Percentiles rank a stretch among this genome's conserved stretches.
These are phyloP conservation scores for Melanotaenia maccullochi DNA, from an alignment of 2,797 vertebrate genomes.

Conservation along the genomic window DNA sequence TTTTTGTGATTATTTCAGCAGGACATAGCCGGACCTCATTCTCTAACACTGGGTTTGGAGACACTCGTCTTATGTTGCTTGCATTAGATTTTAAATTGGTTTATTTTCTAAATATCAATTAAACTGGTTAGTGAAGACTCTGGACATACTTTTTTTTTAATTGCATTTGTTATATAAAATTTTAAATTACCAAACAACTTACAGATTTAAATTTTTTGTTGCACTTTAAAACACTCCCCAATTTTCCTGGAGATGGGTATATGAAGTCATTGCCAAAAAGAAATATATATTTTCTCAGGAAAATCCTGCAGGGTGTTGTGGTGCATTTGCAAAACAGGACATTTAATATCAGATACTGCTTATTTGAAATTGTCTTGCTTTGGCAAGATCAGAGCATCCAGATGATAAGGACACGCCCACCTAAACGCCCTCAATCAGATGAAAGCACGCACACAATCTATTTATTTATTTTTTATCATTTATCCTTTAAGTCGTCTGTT, in stretches of 20 bases:
- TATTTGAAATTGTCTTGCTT: constrained; percentile 65
- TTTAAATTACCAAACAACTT: neutral
- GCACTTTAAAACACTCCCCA: neutral
- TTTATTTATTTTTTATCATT: constrained; percentile 84
- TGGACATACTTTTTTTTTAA: neutral
- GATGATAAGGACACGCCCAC: constrained; percentile 79
- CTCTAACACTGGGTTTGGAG: no score
- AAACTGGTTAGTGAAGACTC: neutral
- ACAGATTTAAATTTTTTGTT: neutral
- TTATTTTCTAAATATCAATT: neutral
- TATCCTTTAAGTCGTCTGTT: constrained; percentile 83
- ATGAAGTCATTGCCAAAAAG: constrained; percentile 49
- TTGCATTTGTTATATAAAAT: neutral
- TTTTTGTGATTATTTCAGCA: no score
- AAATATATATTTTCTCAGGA: constrained; percentile 52
- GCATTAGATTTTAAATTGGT: neutral
- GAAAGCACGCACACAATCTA: constrained; percentile 69
- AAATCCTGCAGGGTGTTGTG: constrained; percentile 57
- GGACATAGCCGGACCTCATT: no score
- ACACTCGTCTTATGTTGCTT: no score
- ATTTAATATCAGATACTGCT: constrained; percentile 74
- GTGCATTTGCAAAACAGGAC: constrained; percentile 49
- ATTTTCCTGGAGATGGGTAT: neutral
- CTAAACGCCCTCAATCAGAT: constrained; percentile 78
- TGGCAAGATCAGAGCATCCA: constrained; percentile 72